These are phyloP conservation scores for Lytechinus variegatus DNA, from an alignment of 35 echinoderm and acorn worm genomes.

Conservation along the genomic window DNA sequence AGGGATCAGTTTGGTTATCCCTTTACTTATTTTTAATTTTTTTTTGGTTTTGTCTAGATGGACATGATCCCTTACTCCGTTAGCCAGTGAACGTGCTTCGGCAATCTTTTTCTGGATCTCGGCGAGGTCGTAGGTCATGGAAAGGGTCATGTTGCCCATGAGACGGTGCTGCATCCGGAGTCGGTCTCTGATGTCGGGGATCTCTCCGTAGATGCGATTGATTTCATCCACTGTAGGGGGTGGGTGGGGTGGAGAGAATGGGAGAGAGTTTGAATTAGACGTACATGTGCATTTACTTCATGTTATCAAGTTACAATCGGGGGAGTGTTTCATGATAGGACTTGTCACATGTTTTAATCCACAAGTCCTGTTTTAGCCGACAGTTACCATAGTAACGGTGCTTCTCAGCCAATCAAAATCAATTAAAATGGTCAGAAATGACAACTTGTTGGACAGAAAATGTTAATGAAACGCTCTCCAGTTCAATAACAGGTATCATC, in stretches of 20 bases:
- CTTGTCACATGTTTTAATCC: too few relatives aligned
- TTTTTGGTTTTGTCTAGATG: background rate
- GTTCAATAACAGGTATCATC: too few relatives aligned
- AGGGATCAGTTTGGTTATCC: background rate
- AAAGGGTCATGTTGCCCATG: constrained; percentile 66
- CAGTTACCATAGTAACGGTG: too few relatives aligned
- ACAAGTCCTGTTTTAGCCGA: too few relatives aligned
- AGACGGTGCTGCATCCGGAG: constrained; percentile 57
- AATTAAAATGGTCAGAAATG: too few relatives aligned
- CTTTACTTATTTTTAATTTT: background rate
- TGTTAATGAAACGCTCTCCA: too few relatives aligned
- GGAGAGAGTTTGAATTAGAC: background rate
- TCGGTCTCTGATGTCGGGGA: constrained; percentile 56
- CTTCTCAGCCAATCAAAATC: too few relatives aligned
- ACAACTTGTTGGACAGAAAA: too few relatives aligned
- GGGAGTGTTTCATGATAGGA: too few relatives aligned
- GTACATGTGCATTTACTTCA: too few relatives aligned
- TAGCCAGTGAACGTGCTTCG: constrained; percentile 75
- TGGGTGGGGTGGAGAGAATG: background rate
- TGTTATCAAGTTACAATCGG: too few relatives aligned
- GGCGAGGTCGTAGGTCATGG: constrained; percentile 58
- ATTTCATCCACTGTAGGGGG: constrained; percentile 49
- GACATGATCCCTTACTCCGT: constrained; percentile 72
- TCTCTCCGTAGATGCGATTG: constrained; percentile 29
- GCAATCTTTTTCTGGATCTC: constrained; percentile 82